Evolutionary conservation across 2,797 vertebrate species (phyloP), one percentile per base, ranked within the genome.

Genomic region (Nyctibius grandis): DNA sequence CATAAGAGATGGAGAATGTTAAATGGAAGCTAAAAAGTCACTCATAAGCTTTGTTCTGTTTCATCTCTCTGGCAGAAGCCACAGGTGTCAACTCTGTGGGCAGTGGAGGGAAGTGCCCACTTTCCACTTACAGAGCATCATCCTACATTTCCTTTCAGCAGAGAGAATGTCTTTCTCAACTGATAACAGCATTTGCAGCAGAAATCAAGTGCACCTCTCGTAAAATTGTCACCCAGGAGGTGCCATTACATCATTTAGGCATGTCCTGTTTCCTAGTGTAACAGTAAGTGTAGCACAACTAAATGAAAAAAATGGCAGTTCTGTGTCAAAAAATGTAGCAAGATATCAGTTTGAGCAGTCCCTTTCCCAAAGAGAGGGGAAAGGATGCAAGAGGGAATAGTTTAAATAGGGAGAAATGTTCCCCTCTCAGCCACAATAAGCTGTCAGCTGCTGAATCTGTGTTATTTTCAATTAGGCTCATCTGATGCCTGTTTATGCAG

Each of bases 391-490:
- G 19, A 47, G 26, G 15, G 9, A 78, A 53, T 65, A 56, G 51
- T 70, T 95, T 79, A 68, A 85, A 88, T 23, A 57, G 33, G 48
- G 34, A 29, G 38, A 69, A 91, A 33, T 29, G 11, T 91, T 87
- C n/a, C 34, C 3, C 19, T 84, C 34, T 83, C 40, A 76, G 53
- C 50, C 54, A 48, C 56, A 88, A 23, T 90, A 81, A 75, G 60
- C 87, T 95, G 89, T 95, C 85, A 91, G 59, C 83, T 95, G 77
- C 92, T 92, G 89, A 92, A 94, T 87, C 80, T 88, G 67, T 96
- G 72, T 95, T 95, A 76, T 93, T 96, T 96, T 96, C 96, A 96
- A 74, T 96, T 95, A 95, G 42, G 50, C 54, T 90, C 63, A 44
- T 89, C 60, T 85, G 85, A 87, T 93, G 85, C 45, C 56, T 74